Conservation (phyloP, 2,797 vertebrate genomes). For the Pantherophis vulpinus region DNA sequence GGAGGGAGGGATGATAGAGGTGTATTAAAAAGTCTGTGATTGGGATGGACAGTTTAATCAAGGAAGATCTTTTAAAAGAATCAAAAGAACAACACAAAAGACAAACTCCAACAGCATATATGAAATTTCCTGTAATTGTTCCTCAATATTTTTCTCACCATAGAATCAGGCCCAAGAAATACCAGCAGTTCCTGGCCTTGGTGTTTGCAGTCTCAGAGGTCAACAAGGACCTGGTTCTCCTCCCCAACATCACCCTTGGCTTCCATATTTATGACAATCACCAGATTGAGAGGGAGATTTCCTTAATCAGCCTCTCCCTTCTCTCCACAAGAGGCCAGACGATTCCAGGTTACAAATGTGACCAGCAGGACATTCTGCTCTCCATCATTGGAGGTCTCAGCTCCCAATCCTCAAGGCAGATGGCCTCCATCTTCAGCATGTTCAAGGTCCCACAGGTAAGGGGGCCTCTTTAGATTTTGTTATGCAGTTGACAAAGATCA, state of each 20-base stretch:
- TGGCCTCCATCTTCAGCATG: background rate
- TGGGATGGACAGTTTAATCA: background rate
- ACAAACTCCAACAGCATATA: background rate
- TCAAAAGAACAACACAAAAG: background rate
- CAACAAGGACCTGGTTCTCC: background rate
- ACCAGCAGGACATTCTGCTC: background rate
- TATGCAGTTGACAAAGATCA: too few species aligned
- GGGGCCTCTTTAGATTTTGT: background rate
- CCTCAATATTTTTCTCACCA: background rate
- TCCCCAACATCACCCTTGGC: background rate
- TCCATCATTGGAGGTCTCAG: background rate
- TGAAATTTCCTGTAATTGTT: background rate
- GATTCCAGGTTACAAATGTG: background rate
- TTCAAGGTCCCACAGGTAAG: background rate
- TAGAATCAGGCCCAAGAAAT: background rate
- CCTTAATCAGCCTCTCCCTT: background rate
- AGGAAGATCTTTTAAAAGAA: background rate
- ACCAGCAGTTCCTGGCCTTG: background rate
- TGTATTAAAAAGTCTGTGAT: background rate
- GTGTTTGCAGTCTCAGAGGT: background rate
- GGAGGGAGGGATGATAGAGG: background rate
- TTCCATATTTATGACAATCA: background rate
- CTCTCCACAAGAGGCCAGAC: background rate
- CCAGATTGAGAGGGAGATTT: background rate
- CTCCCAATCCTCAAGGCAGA: background rate